These are phyloP conservation scores for Malurus cyaneus DNA, from an alignment of 2,113 vertebrate species.

Conservation along the genomic window DNA sequence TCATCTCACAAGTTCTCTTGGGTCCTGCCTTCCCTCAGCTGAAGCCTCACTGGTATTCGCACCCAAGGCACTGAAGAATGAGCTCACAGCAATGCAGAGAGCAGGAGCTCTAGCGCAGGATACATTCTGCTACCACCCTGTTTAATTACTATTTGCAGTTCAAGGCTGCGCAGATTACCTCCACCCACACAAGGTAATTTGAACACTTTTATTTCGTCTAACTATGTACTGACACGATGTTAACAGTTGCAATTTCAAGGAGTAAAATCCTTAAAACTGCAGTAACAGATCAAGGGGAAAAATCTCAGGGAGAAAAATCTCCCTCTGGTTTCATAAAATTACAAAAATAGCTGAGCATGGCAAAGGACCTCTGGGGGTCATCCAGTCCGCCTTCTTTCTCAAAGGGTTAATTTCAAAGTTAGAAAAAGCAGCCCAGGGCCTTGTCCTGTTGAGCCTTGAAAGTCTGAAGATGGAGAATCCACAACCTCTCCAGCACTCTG, in stretches of 20 bases:
- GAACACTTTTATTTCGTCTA: slow-evolving; percentile 42
- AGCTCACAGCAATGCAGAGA: background rate
- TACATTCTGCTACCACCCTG: slow-evolving; percentile 53
- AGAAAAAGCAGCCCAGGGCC: background rate
- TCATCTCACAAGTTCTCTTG: background rate
- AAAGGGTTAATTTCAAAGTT: background rate
- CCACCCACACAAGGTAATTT: slow-evolving; percentile 63
- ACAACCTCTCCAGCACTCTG: background rate
- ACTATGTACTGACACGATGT: slow-evolving; percentile 55
- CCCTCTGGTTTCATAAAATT: background rate
- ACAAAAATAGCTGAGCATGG: background rate
- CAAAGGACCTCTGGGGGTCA: background rate
- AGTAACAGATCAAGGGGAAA: slow-evolving; percentile 13
- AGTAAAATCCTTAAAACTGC: slow-evolving; percentile 25
- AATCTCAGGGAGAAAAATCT: background rate
- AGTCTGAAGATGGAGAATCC: background rate
- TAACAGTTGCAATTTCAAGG: slow-evolving; percentile 54
- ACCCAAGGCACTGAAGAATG: background rate
- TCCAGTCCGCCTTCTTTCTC: background rate
- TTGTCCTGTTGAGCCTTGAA: background rate
- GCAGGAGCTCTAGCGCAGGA: slow-evolving; percentile 4
- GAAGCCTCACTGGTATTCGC: background rate
- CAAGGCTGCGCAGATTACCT: slow-evolving; percentile 54
- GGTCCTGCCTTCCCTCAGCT: background rate
- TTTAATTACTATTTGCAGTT: slow-evolving; percentile 69